Base-by-base conservation (phyloP, 1,140 invertebrate genomes). In the Homalodisca vitripennis region DNA sequence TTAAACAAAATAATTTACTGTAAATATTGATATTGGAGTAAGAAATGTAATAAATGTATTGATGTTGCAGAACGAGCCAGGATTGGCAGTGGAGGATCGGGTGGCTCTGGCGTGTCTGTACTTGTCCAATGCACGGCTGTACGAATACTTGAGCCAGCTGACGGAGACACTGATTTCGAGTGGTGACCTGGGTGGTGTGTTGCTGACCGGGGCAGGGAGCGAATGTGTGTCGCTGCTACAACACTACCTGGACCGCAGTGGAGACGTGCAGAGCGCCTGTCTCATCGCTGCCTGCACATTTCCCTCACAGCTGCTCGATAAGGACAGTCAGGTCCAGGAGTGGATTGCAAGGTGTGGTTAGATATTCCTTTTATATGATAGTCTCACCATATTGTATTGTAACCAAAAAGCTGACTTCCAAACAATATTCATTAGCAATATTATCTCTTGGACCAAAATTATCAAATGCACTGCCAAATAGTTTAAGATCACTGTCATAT, bases 51-150 rank as follows among this genome's bases (percentile, higher is more conserved):
- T n/a, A n/a, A n/a, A n/a, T n/a, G n/a, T n/a, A n/a, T n/a, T n/a
- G n/a, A n/a, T 51, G 82, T n/a, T 81, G 69, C 74, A 93, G 86
- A 88, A 89, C 75, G 93, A 96, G 80, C 85, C 82, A 47, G 89
- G 86, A 20, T 87, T 96, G 77, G 85, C 88, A 22, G 87, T 98
- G 2, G 87, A 91, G 73, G 96, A 98, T 81, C 83, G 93, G 75
- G 88, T 98, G 51, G 95, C 93, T n/a, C 98, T 98, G 84, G 95
- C 95, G 29, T 91, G 93, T 75, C 90, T 90, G 72, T 98, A 91
- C 82, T 82, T 98, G 30, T 86, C 91, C 6, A 95, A 98, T 81
- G 81, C 79, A 14, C 89, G 90, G 79, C 80, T 98, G 60, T 80
- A 84, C 66, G 91, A 93, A 27, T 97, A 90, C 82, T 81, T 98